Conservation (phyloP, 2,888 invertebrate species). For the Drosophila quasianomalipes region DNA sequence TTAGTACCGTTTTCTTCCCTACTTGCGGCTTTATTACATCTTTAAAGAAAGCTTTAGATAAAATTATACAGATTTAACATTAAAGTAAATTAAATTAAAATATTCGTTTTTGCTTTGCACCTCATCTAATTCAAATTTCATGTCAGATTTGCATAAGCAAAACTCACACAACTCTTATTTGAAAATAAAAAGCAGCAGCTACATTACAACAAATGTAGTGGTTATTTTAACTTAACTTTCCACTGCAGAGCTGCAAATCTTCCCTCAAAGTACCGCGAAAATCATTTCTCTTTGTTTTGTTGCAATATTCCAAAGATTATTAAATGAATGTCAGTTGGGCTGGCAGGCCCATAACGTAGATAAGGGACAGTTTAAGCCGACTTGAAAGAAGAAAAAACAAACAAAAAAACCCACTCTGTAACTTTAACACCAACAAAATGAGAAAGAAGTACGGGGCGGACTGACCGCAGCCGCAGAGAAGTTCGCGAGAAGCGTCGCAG, state of each 20-base stretch:
- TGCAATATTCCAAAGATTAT: constrained; percentile 27
- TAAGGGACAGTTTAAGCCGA: constrained; percentile 11
- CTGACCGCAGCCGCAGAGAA: constrained; percentile 17
- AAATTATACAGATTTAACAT: no score
- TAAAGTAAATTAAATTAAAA: no score
- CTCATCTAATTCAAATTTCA: background rate
- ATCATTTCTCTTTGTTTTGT: constrained; percentile 30
- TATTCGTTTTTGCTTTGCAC: no score
- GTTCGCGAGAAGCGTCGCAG: constrained; percentile 15
- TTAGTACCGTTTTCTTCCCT: no score
- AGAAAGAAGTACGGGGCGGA: background rate
- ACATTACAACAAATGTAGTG: background rate
- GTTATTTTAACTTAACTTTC: background rate
- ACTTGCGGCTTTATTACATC: no score
- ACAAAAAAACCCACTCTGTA: background rate
- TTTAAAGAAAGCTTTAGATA: no score
- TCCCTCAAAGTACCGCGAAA: constrained; percentile 4
- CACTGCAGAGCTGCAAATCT: background rate
- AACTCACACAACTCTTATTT: background rate
- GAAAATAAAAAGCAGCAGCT: background rate
- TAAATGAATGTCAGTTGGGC: constrained; percentile 29
- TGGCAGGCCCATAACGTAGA: constrained; percentile 38
- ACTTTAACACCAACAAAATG: constrained; percentile 25
- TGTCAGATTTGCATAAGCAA: background rate
- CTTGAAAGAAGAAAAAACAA: background rate